Percentiles rank a stretch among this genome's conserved stretches.
phyloP scores from a whole-genome alignment of 2,113 vertebrate species.

The Cettia cetti region DNA sequence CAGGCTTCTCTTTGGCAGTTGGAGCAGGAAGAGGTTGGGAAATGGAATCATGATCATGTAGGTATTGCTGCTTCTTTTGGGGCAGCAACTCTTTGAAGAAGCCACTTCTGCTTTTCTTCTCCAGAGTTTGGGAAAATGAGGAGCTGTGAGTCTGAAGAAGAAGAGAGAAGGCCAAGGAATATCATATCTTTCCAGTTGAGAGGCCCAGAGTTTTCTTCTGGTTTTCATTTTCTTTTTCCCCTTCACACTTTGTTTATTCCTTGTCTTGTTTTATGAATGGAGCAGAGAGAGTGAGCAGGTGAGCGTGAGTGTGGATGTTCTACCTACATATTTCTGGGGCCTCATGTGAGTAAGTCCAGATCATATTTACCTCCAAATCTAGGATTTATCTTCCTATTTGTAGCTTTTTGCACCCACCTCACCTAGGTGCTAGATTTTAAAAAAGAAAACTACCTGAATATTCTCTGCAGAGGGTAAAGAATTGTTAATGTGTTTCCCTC shows the following conservation, averaged over 20 bases:
- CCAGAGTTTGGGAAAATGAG: not conserved
- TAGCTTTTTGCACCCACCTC: not conserved
- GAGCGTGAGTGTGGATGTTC: not conserved
- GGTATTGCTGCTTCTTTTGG: not conserved
- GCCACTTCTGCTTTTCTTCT: conserved; percentile 22
- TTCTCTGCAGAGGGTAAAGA: not conserved
- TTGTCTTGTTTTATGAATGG: not conserved
- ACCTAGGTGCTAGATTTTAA: not conserved
- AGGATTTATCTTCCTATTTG: not conserved
- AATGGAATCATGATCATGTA: not conserved
- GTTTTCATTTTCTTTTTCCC: not conserved
- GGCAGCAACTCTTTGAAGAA: not conserved
- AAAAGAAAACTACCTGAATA: not conserved
- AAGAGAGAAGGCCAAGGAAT: not conserved
- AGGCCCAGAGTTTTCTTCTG: not conserved
- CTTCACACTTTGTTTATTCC: not conserved
- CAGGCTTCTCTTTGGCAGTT: not conserved
- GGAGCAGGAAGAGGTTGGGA: not conserved
- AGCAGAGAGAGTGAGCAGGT: not conserved
- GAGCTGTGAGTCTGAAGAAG: not conserved
- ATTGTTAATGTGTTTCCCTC: not conserved
- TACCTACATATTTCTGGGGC: rapidly evolving
- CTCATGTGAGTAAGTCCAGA: not conserved
- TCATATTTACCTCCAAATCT: not conserved
- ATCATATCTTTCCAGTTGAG: not conserved